A percentile compares a stretch with the other conserved stretches of the same genome.
Conservation (phyloP, 2,797 vertebrate genomes). For the Aratinga solstitialis region DNA sequence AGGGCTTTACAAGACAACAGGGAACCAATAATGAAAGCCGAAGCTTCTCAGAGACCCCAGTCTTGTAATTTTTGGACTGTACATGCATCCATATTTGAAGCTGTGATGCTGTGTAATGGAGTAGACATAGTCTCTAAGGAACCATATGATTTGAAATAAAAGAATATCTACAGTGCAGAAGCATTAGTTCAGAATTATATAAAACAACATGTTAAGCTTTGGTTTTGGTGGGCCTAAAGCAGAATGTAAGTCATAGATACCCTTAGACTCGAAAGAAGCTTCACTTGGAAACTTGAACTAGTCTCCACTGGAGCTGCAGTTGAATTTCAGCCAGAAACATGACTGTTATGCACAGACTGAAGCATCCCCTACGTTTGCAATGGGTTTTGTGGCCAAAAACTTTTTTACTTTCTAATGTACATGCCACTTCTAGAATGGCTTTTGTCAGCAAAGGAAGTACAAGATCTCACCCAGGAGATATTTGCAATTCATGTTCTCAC, state of each 20-base stretch:
- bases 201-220: not conserved
- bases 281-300: not conserved
- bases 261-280: not conserved
- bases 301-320: not conserved
- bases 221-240: not conserved
- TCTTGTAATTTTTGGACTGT: not conserved
- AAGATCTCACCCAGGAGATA: not conserved
- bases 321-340: not conserved
- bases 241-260: not conserved
- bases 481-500: not conserved
- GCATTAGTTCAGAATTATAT: not conserved
- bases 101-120: not conserved
- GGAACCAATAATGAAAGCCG: not conserved
- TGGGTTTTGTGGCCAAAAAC: not conserved
- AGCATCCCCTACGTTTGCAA: not conserved
- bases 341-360: not conserved
- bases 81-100: not conserved
- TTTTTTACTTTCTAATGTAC: not conserved
- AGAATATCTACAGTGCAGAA: not conserved
- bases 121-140: not conserved
- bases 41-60: not conserved
- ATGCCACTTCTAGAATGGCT: not conserved
- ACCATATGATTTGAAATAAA: not conserved
- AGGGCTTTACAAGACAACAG: not conserved
- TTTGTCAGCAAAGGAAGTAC: not conserved